Base-by-base conservation (phyloP, 2,113 vertebrate genomes). In the Dromiciops gliroides region DNA sequence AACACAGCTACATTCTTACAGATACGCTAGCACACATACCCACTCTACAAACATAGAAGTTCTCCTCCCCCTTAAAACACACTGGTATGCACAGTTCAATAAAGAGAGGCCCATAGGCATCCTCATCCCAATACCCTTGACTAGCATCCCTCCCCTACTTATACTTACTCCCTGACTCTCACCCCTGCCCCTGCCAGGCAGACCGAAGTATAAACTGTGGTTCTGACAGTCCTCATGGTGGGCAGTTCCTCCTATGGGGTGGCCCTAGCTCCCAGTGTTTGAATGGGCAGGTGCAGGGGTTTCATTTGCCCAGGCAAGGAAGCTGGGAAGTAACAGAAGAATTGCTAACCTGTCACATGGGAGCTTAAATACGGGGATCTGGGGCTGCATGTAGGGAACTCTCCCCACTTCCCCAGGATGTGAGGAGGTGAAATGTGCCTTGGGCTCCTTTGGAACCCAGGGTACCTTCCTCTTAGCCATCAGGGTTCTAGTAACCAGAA, bases 321-420 rank as follows among this genome's bases (percentile, higher is more conserved):
- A 67, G 10, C 60, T 67, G 60, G 60, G 12, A 67, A 67, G 67
- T n/a, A 22, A 44, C n/a, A 22, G 31, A 28, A 56, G 53, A 19
- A 83, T 44, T 7, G 16, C n/a, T 44, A 23, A n/a, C 19, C 16
- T 83, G n/a, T 44, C n/a, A 44, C 19, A 8, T 83, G n/a, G 67
- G 37, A 44, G 16, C n/a, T 83, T 83, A 83, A 44, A 24, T 75
- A 75, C 11, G 3, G 8, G 26, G 88, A 0, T 19, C 25, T 37
- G 5, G 0, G 83, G 23, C 22, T 28, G 50, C 44, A 0, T 3
- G 0, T 0, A 0, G 1, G 0, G 0, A 51, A 19, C 52, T 0
- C 91, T 50, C 50, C 48, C 10, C 0, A 0, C 26, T 2, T 0
- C 48, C 0, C 28, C 28, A 60, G 51, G 67, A 23, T 83, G 19